Evolutionary conservation across 2,113 vertebrate species (phyloP).

Genomic region (Penelope pileata): DNA sequence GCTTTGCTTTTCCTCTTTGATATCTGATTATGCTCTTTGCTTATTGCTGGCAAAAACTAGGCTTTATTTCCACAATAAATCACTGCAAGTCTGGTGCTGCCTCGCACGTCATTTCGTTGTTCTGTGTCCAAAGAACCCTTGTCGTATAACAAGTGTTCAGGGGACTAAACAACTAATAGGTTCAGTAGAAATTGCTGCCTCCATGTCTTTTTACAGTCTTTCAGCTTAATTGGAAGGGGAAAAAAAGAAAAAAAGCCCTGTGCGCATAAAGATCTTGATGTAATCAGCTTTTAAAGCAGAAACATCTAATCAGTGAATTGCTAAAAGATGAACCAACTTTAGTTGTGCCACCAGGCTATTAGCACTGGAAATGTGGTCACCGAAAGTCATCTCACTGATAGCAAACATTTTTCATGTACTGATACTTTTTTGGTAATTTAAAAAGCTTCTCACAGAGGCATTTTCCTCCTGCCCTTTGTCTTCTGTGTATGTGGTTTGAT

Average conservation of each 20-base stretch:
- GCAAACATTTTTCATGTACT: background rate
- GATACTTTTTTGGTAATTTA: background rate
- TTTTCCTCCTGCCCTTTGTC: background rate
- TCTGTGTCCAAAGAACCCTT: background rate
- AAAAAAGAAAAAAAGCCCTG: background rate
- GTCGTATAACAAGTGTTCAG: background rate
- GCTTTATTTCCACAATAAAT: background rate
- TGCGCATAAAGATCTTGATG: background rate
- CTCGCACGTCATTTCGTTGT: background rate
- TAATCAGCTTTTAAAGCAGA: background rate
- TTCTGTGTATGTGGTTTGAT: background rate
- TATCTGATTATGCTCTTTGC: background rate
- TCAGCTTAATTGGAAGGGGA: background rate
- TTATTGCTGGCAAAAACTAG: background rate
- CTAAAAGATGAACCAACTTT: background rate
- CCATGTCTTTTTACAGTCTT: background rate
- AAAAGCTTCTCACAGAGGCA: background rate
- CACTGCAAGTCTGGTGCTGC: background rate
- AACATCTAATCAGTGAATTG: background rate
- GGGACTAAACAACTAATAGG: background rate
- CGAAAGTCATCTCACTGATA: background rate
- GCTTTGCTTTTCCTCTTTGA: background rate
- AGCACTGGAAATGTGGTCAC: background rate
- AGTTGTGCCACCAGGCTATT: background rate
- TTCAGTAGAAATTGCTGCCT: background rate